Conservation (phyloP, 2,888 invertebrate species). For the Harpalus rubripes region DNA sequence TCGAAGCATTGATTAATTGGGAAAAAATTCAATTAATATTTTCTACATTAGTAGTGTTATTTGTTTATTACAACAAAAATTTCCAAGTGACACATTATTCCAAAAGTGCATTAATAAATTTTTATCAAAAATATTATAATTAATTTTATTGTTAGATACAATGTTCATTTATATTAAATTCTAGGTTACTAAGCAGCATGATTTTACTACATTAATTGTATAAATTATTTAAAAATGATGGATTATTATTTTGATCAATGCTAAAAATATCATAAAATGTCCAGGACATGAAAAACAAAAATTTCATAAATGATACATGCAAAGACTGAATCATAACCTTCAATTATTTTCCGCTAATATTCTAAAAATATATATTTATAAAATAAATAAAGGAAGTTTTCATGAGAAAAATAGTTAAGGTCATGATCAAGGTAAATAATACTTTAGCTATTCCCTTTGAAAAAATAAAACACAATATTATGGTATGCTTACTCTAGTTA, state of each 20-base stretch:
- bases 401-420: constrained; percentile 21
- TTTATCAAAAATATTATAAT: not conserved
- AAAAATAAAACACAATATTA: constrained; percentile 57
- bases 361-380: constrained; percentile 1
- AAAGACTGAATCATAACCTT: constrained; percentile 3
- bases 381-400: constrained; percentile 8
- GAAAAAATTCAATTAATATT: not conserved
- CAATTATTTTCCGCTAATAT: constrained; percentile 19
- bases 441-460: constrained; percentile 66
- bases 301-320: constrained; percentile 28
- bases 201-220: not conserved
- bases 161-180: not conserved
- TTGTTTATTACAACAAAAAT: not conserved
- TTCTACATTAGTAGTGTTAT: constrained; percentile 9
- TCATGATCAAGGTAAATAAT: constrained; percentile 12
- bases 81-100: not conserved
- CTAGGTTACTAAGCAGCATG: not conserved
- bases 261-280: not conserved
- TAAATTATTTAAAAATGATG: not conserved
- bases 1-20: constrained; percentile 7
- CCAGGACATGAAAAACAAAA: not conserved
- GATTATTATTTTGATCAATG: not conserved
- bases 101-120: not conserved
- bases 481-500: constrained; percentile 86
- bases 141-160: not conserved